Evolutionary conservation across 1,140 invertebrate species (phyloP).

Genomic region (Charaxes varanes): DNA sequence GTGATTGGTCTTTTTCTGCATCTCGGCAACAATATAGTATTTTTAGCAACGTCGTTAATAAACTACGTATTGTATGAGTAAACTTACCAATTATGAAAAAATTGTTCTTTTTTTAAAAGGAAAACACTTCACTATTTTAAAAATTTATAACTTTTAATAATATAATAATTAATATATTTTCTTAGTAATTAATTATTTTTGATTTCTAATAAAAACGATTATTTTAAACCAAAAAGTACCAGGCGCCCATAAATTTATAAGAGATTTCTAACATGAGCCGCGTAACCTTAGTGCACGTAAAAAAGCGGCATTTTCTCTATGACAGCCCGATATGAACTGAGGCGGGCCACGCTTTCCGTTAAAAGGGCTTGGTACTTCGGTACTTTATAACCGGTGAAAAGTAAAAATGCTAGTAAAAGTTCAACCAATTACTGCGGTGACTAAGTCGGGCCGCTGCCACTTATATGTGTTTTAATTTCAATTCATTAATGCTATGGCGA

Average conservation of each 20-base stretch:
- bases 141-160: no score
- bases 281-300: constrained; percentile 9
- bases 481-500: neutral
- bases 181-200: no score
- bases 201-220: neutral
- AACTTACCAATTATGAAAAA: no score
- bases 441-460: constrained; percentile 15
- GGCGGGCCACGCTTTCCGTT: constrained; percentile 25
- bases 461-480: constrained; percentile 2
- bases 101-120: no score
- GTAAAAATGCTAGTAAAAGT: constrained; percentile 54
- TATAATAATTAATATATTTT: no score
- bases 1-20: no score
- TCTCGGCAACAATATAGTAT: no score
- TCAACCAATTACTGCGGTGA: constrained; percentile 32
- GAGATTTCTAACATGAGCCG: neutral
- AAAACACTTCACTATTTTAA: no score
- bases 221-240: constrained; percentile 11
- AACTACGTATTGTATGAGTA: no score
- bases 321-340: constrained; percentile 24
- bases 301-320: constrained; percentile 28
- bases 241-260: constrained; percentile 16
- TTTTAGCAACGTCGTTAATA: no score
- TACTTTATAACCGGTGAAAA: constrained; percentile 32
- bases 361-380: constrained; percentile 39